Evolutionary conservation across 2,888 invertebrate genomes (phyloP).

Genomic region (Leucozona laternaria): DNA sequence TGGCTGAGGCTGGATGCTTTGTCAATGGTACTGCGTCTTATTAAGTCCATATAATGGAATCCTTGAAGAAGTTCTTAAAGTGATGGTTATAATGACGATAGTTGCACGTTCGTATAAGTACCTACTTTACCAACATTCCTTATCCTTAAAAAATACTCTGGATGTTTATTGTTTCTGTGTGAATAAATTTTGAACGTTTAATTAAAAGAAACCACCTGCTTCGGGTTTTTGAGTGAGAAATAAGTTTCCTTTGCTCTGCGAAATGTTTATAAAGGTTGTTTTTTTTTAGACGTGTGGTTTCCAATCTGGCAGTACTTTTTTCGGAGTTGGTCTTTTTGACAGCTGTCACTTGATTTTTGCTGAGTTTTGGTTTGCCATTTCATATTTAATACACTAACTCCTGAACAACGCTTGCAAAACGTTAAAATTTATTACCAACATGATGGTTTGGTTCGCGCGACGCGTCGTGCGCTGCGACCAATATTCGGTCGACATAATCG

Average conservation of each 20-base stretch:
- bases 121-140: not conserved
- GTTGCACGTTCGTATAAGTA: constrained; percentile 15
- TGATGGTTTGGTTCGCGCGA: too few relatives aligned
- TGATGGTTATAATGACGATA: constrained; percentile 38
- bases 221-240: constrained; percentile 8
- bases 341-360: too few relatives aligned
- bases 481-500: too few relatives aligned
- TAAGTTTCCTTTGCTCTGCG: not conserved
- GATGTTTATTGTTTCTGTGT: constrained; percentile 31
- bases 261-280: too few relatives aligned
- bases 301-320: too few relatives aligned
- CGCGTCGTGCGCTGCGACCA: too few relatives aligned
- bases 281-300: too few relatives aligned
- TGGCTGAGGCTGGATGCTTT: constrained; percentile 29
- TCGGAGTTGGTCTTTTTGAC: too few relatives aligned
- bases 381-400: too few relatives aligned
- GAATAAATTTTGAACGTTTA: constrained; percentile 44
- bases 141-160: not conserved
- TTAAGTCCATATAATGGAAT: constrained; percentile 56
- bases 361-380: too few relatives aligned
- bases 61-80: constrained; percentile 38
- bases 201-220: constrained; percentile 53
- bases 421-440: too few relatives aligned
- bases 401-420: too few relatives aligned
- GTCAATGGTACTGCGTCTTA: constrained; percentile 57